Conservation (phyloP, 1,140 invertebrate species). For the Riptortus pedestris region DNA sequence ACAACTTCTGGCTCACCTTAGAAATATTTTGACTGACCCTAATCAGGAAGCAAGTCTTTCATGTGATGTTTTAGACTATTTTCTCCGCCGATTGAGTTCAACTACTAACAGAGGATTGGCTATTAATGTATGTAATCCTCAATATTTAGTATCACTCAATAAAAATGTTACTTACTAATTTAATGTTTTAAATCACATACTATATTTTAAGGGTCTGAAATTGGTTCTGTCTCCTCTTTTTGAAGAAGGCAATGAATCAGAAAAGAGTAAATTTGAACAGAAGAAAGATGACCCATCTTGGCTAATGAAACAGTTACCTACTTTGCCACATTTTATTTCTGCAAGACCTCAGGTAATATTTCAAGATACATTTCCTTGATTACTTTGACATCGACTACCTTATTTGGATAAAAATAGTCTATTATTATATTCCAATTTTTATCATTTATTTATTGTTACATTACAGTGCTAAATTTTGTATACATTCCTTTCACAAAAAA, state of each 20-base stretch:
- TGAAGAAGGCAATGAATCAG: slow-evolving; percentile 36
- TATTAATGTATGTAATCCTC: slow-evolving; percentile 43
- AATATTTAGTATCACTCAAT: not conserved
- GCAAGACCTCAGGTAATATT: slow-evolving; percentile 50
- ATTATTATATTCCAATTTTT: too few relatives aligned
- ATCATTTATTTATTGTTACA: too few relatives aligned
- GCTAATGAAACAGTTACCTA: slow-evolving; percentile 66
- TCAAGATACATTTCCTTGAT: too few relatives aligned
- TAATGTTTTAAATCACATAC: too few relatives aligned
- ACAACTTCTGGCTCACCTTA: slow-evolving; percentile 67
- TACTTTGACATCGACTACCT: too few relatives aligned
- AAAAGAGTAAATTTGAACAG: slow-evolving; percentile 31
- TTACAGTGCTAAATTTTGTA: too few relatives aligned
- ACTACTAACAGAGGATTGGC: slow-evolving; percentile 68
- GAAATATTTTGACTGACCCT: slow-evolving; percentile 50
- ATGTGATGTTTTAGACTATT: slow-evolving; percentile 83
- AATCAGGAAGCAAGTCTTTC: slow-evolving; percentile 48
- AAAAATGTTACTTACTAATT: not conserved
- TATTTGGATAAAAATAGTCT: too few relatives aligned
- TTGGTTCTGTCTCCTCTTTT: slow-evolving; percentile 45
- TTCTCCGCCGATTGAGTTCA: slow-evolving; percentile 73
- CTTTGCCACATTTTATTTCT: slow-evolving; percentile 57
- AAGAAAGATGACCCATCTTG: slow-evolving; percentile 42
- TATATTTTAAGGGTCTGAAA: slow-evolving; percentile 51
- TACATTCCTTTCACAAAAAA: too few relatives aligned